phyloP scores from a whole-genome alignment of 2,113 vertebrate genomes.

The Platysteira castanea region DNA sequence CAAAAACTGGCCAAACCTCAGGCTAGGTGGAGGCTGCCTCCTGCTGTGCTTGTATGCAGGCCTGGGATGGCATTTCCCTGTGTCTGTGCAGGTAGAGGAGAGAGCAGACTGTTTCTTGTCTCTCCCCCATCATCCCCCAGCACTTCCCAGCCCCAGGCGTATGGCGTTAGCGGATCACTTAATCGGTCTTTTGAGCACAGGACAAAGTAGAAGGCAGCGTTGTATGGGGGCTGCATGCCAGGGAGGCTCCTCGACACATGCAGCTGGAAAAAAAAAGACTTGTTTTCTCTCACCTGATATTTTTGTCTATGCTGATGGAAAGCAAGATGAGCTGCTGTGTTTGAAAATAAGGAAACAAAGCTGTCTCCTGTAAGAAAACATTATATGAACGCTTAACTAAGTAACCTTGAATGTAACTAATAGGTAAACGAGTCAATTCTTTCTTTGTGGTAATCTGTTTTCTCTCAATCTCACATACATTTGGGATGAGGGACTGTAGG shows the following conservation, averaged over 20 bases:
- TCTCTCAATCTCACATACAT: not conserved
- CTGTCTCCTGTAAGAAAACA: conserved; percentile 63
- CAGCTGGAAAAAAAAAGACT: conserved; percentile 22
- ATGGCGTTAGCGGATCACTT: not conserved
- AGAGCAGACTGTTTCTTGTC: not conserved
- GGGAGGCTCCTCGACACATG: not conserved
- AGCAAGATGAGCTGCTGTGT: conserved; percentile 39
- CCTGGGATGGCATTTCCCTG: not conserved
- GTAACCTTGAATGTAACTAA: conserved; percentile 16
- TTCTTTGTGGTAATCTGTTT: not conserved
- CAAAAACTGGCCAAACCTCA: not conserved
- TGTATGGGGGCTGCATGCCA: not conserved
- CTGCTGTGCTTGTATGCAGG: not conserved
- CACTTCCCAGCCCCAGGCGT: not conserved
- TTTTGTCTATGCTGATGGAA: conserved; percentile 42
- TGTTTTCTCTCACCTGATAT: conserved; percentile 39
- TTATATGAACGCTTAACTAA: conserved; percentile 40
- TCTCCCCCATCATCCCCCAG: not conserved
- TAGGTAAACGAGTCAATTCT: not conserved
- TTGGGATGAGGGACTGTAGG: not conserved
- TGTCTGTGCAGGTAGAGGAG: not conserved
- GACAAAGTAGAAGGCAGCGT: conserved; percentile 14
- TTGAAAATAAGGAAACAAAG: conserved; percentile 61
- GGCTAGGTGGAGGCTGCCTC: not conserved
- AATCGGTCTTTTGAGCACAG: not conserved